Evolutionary conservation across 1,140 invertebrate genomes (phyloP).

Genomic region (Heliconius himera): DNA sequence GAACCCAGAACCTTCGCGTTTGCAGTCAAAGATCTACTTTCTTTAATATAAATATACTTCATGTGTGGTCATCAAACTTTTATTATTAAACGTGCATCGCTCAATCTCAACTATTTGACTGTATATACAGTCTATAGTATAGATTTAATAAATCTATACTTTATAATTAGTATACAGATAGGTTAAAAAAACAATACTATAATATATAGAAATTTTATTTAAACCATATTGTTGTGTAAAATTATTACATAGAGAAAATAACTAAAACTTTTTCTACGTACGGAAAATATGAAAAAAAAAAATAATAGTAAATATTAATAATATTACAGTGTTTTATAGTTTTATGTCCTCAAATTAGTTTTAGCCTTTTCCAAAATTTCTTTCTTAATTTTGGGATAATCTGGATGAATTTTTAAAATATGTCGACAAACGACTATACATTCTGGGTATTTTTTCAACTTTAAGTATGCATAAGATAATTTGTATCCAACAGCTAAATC

Average conservation of each 20-base stretch:
- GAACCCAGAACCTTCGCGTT: too few species aligned
- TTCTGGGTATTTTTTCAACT: slow-evolving; percentile 94
- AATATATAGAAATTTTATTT: background rate
- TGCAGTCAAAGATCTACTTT: too few species aligned
- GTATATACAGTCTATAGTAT: too few species aligned
- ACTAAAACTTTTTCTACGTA: background rate
- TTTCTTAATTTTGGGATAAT: slow-evolving; percentile 95
- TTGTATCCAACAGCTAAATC: slow-evolving; percentile 95
- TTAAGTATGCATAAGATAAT: slow-evolving; percentile 95
- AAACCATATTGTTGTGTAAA: background rate
- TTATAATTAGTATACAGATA: background rate
- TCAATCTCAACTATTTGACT: too few species aligned
- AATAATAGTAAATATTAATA: too few species aligned
- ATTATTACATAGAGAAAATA: background rate
- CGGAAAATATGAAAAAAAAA: too few species aligned
- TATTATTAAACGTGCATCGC: too few species aligned
- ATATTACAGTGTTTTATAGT: background rate
- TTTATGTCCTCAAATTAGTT: slow-evolving; percentile 88
- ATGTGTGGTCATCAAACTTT: too few species aligned
- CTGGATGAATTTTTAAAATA: slow-evolving; percentile 90
- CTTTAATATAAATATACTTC: too few species aligned
- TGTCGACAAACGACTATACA: slow-evolving; percentile 84
- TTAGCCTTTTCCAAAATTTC: slow-evolving; percentile 98
- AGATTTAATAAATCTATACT: too few species aligned
- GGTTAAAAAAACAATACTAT: background rate